Evolutionary conservation across 2,797 vertebrate genomes (phyloP), one percentile per base, ranked within the genome.

Genomic region (Urophycis tenuis): DNA sequence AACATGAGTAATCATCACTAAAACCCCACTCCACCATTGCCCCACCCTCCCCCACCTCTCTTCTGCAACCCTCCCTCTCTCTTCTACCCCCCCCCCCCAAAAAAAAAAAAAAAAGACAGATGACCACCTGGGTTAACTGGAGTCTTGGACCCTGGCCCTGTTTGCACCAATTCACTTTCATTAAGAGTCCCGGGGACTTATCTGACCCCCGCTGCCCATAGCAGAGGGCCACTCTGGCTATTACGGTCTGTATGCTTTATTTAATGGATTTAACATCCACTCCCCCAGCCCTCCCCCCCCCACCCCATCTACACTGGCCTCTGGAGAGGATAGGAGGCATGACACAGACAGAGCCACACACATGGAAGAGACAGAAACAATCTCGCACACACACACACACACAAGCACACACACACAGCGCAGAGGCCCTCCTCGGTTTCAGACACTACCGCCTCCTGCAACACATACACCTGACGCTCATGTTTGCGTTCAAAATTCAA

Each of bases 401-500:
- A 49, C 60, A n/a, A 45, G 32, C 74, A 81, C 74, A 77, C 81
- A 87, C 81, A 78, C 86, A 82, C 85, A 81, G 30, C 72, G 71
- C 83, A 75, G 74, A 77, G 64, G 85, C 78, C 67, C 31, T 77
- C 78, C 84, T 90, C 91, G 91, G 91, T 91, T 89, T 90, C 89
- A 88, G 67, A 89, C 79, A 78, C 82, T 74, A 81, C 83, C 75
- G 73, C 82, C 79, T 90, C 29, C 60, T 85, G 88, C 92, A 91
- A 89, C 93, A 92, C 95, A 95, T 95, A 95, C 95, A 96, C 94
- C 95, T 94, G 90, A 96, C 92, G 91, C 96, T 97, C 96, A 96
- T 98, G 97, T 98, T 99, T 97, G 97, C 98, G 96, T 98, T 99
- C 96, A 98, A 96, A 98, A 99, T 98, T 99, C 97, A 99, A 99